A percentile compares a stretch with the other conserved stretches of the same genome.
Evolutionary conservation across 2,113 vertebrate species (phyloP).

Genomic region (Takifugu flavidus): DNA sequence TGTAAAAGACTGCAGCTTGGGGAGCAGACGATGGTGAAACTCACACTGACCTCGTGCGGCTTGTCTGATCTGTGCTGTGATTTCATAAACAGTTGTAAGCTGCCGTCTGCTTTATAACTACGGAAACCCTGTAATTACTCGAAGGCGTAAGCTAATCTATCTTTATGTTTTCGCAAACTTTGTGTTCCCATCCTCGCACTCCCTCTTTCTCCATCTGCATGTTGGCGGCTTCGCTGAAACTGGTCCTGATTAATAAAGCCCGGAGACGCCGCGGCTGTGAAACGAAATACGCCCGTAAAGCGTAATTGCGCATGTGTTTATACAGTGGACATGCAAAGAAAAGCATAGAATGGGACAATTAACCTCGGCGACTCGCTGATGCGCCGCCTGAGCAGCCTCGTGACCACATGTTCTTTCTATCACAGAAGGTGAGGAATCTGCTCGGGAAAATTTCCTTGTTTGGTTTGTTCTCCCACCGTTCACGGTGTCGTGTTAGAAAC

Average conservation of each 20-base stretch:
- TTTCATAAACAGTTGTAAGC: not conserved
- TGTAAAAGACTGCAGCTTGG: conserved; percentile 29
- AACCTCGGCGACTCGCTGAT: conserved; percentile 42
- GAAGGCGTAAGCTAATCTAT: not conserved
- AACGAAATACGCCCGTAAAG: conserved; percentile 20
- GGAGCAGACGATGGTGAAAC: conserved; percentile 13
- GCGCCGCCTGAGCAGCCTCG: conserved; percentile 24
- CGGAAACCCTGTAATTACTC: not conserved
- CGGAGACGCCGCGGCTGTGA: conserved; percentile 17
- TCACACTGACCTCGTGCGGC: not conserved
- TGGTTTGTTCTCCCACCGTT: conserved; percentile 8
- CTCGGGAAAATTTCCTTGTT: conserved; percentile 4
- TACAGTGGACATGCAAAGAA: conserved; percentile 36
- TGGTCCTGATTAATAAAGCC: conserved; percentile 27
- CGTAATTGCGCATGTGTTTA: conserved; percentile 46
- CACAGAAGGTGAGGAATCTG: conserved; percentile 16
- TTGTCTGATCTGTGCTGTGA: not conserved
- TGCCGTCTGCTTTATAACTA: not conserved
- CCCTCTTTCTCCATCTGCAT: not conserved
- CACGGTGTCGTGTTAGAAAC: conserved; percentile 27
- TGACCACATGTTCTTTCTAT: conserved; percentile 47
- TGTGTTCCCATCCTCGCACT: not conserved
- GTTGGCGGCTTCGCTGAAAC: conserved; percentile 8
- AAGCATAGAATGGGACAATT: conserved; percentile 51
- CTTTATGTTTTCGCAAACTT: not conserved